Conservation (phyloP, 2,888 invertebrate species). For the Coleophora deauratella region DNA sequence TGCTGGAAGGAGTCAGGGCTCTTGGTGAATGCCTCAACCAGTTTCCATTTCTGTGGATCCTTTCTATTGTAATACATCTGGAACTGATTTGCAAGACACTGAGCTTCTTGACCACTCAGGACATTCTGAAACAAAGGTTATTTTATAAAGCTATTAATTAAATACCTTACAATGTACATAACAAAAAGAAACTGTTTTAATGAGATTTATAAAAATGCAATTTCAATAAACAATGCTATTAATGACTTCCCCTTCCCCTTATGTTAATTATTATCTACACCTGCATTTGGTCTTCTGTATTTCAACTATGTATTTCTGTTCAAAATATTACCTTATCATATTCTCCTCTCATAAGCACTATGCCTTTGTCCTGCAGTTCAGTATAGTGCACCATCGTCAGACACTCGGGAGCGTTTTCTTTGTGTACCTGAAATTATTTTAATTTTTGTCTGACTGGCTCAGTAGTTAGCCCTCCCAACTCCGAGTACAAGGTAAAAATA, state of each 20-base stretch:
- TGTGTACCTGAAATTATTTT: slow-evolving; percentile 75
- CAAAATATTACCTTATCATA: slow-evolving; percentile 75
- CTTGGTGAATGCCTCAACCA: slow-evolving; percentile 80
- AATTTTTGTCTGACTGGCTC: too few species aligned
- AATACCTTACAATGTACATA: too few species aligned
- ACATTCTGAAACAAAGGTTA: slow-evolving; percentile 69
- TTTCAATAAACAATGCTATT: too few species aligned
- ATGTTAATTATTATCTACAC: too few species aligned
- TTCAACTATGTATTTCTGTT: too few species aligned
- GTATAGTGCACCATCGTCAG: slow-evolving; percentile 85
- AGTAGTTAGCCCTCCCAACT: too few species aligned
- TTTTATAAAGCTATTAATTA: not conserved
- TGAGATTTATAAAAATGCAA: too few species aligned
- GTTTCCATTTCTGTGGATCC: slow-evolving; percentile 72
- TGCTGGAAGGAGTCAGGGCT: slow-evolving; percentile 85
- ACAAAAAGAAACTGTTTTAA: too few species aligned
- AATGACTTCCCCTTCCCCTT: too few species aligned
- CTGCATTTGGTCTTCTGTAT: too few species aligned
- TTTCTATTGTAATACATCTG: slow-evolving; percentile 87
- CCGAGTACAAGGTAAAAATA: too few species aligned
- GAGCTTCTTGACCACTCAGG: slow-evolving; percentile 84
- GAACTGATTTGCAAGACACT: slow-evolving; percentile 88
- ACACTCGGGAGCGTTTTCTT: slow-evolving; percentile 92
- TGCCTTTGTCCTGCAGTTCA: slow-evolving; percentile 81
- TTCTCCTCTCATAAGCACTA: slow-evolving; percentile 90